Evolutionary conservation across 2,888 invertebrate genomes (phyloP), one percentile per base, ranked within the genome.

Genomic region (Dynastes maya): DNA sequence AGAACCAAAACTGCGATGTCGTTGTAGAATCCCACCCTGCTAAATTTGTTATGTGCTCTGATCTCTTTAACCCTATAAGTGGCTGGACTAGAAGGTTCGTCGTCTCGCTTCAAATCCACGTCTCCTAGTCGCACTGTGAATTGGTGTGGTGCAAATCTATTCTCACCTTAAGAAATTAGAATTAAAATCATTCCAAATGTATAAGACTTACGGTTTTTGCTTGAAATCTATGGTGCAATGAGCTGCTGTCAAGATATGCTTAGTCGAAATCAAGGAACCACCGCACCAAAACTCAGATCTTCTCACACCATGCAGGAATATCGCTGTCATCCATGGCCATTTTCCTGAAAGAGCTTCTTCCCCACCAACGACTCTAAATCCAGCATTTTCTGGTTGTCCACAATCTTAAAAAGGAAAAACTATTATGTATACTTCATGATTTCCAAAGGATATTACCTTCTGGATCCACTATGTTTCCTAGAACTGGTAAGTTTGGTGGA

Each of bases 271-370:
- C 64, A 98, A 89, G 0, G 96, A 95, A 0, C 97, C 98, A 0
- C 97, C 97, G 86, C 98, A 98, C 97, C 97, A 97, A 89, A 97
- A 97, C 88, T 97, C 97, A 0, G 95, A 93, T 37, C 96, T 92
- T 84, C 94, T 93, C 53, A 94, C 93, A 8, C 96, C 97, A 85
- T 96, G 96, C 67, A 97, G 90, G 88, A 95, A 97, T 83, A 97
- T 96, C 1, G 97, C 97, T 0, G 96, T 98, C 95, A 98, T 95
- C 98, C 98, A 98, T 0, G 98, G 98, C 96, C 97, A 97, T 75
- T 96, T 93, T 0, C 97, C 97, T 0, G 96, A 94, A 32, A 94
- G 90, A 0, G 97, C 92, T 86, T 95, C 94, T 76, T 95, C 93
- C 3, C 98, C 98, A 0, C 98, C 98, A 0, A 98, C 98, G 63